Base-by-base conservation (phyloP, 2,888 invertebrate species). In the Drosophila pseudotalamancana region DNA sequence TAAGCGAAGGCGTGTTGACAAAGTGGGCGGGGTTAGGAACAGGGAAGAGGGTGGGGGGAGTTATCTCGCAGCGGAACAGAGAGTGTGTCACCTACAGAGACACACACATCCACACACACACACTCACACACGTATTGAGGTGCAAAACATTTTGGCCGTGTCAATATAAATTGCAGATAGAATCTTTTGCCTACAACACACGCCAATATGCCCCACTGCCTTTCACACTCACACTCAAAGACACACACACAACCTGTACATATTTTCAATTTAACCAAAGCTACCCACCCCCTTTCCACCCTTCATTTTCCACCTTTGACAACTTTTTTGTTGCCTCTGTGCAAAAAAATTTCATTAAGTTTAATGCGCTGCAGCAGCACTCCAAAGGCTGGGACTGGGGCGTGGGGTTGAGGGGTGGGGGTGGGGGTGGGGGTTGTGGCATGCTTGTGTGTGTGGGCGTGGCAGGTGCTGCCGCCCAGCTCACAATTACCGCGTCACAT, bases 161-260 rank as follows among this genome's bases (percentile, higher is more conserved):
- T 77, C 81, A 84, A 79, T 84, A 81, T 77, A 80, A 84, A 81
- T 79, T 84, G 46, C 48, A 53, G 79, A 80, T 85, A 63, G 69
- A 45, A 80, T 77, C 85, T 74, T 49, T 63, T 16, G 29, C 32
- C 50, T 46, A 25, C 49, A 40, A 69, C 14, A 16, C 9, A 16
- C 2, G 29, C 16, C 40, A 12, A 14, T 4, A 11, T 6, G 4
- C 3, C 12, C 34, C 9, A 8, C 8, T 0, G 1, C 14, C 34
- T 5, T 1, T 0, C 19, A n/a, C 11, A 9, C 9, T n/a, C 29
- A 32, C 16, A 11, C 14, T n/a, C 9, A 8, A 1, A 43, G 21
- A 27, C 6, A 6, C 4, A 4, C 21, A 11, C 27, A 27, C 27
- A 27, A 5, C 27, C 9, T 29, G 42, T 21, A 25, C 32, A 34